Conservation (phyloP, 2,888 invertebrate genomes). For the Tuberolachnus salignus region DNA sequence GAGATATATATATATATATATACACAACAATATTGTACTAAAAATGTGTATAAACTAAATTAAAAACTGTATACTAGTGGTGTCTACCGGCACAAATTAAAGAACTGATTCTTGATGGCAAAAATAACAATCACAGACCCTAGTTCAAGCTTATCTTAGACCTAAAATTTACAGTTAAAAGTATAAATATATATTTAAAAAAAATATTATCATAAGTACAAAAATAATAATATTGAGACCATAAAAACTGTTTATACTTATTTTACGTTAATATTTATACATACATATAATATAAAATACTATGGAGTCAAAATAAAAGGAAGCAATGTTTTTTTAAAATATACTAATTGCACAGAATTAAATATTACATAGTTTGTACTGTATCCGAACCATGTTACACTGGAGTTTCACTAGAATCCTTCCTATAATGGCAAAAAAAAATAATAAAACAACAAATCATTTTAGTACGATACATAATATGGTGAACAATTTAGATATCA, state of each 20-base stretch:
- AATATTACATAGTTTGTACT: constrained; percentile 39
- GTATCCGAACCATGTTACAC: constrained; percentile 58
- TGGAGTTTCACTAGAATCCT: constrained; percentile 61
- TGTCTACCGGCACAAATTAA: too few species aligned
- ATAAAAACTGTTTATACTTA: constrained; percentile 29
- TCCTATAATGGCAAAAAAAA: constrained; percentile 59
- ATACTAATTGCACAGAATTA: constrained; percentile 17
- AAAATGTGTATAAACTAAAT: too few species aligned
- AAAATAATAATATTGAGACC: constrained; percentile 43
- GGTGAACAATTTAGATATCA: background rate
- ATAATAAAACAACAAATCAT: constrained; percentile 19
- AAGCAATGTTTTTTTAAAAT: constrained; percentile 2
- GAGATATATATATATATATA: background rate
- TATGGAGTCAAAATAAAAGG: constrained; percentile 9
- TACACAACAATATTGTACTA: background rate
- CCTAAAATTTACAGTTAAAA: too few species aligned
- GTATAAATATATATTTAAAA: too few species aligned
- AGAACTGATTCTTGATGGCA: too few species aligned
- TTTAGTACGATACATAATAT: background rate
- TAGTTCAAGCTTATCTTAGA: constrained; percentile 11
- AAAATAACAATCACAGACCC: constrained; percentile 11
- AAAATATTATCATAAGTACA: constrained; percentile 17
- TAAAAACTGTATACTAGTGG: too few species aligned
- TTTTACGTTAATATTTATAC: constrained; percentile 29
- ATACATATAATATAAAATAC: constrained; percentile 3